These are phyloP conservation scores for Drosophila lacteicornis DNA, from an alignment of 1,140 invertebrate species.

Conservation along the genomic window DNA sequence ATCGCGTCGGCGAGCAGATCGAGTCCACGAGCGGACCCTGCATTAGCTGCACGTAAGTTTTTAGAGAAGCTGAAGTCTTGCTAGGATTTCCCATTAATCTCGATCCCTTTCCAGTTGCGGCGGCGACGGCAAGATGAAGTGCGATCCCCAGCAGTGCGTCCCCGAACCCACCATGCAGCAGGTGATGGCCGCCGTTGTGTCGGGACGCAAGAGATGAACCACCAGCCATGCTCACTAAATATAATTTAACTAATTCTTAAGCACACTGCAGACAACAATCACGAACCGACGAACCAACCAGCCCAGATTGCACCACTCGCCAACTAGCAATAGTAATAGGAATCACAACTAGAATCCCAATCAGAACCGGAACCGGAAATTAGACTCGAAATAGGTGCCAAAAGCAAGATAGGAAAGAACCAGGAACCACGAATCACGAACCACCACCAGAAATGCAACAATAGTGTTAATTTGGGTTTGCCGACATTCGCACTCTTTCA, in stretches of 20 bases:
- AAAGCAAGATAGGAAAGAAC: slow-evolving; percentile 45
- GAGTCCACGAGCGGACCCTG: slow-evolving; percentile 94
- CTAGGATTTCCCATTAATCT: not conserved
- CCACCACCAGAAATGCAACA: slow-evolving; percentile 35
- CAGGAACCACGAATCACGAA: slow-evolving; percentile 51
- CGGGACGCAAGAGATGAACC: slow-evolving; percentile 89
- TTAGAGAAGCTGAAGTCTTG: slow-evolving; percentile 1
- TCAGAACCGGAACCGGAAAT: slow-evolving; percentile 25
- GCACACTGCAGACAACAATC: slow-evolving; percentile 83
- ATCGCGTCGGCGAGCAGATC: slow-evolving; percentile 93
- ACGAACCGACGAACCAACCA: slow-evolving; percentile 64
- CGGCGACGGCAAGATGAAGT: slow-evolving; percentile 95
- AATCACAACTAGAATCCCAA: slow-evolving; percentile 11
- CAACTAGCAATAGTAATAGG: slow-evolving; percentile 59
- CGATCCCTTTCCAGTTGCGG: slow-evolving; percentile 89
- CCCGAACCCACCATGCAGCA: slow-evolving; percentile 94
- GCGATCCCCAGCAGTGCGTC: slow-evolving; percentile 94
- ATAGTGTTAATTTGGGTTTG: slow-evolving; percentile 54
- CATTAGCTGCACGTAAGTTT: slow-evolving; percentile 96
- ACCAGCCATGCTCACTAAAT: slow-evolving; percentile 84
- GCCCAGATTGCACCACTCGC: slow-evolving; percentile 63
- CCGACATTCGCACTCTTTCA: slow-evolving; percentile 63
- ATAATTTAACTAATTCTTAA: slow-evolving; percentile 84
- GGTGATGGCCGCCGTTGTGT: slow-evolving; percentile 92
- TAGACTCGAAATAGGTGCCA: slow-evolving; percentile 34